These are phyloP conservation scores for Climacteris rufus DNA, from an alignment of 2,113 vertebrate genomes.

Conservation along the genomic window DNA sequence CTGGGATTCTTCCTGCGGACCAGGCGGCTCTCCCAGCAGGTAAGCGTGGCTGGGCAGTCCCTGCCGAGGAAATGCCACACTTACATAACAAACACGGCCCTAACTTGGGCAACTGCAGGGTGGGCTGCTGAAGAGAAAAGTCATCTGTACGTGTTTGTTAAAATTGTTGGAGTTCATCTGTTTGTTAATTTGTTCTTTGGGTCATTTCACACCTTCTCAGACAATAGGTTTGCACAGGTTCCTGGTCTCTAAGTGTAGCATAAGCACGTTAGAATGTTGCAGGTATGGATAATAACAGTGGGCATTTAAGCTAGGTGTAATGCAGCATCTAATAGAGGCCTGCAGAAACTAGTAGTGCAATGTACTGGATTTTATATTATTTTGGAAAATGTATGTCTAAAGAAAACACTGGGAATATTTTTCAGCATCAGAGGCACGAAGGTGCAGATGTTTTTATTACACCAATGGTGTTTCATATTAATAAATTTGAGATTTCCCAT, in stretches of 20 bases:
- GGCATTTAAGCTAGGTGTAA: neutral
- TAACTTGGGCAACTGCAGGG: neutral
- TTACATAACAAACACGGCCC: neutral
- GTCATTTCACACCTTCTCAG: neutral
- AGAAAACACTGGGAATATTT: neutral
- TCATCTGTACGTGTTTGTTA: neutral
- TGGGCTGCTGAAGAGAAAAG: neutral
- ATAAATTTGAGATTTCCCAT: neutral
- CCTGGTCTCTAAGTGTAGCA: neutral
- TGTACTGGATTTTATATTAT: neutral
- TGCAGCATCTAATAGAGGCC: neutral
- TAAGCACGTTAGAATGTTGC: neutral
- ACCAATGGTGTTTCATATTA: neutral
- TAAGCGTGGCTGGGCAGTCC: conserved; percentile 55
- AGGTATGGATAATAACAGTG: neutral
- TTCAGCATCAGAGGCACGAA: neutral
- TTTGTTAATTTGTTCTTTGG: neutral
- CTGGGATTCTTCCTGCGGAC: conserved; percentile 95
- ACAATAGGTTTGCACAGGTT: neutral
- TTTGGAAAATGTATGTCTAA: neutral
- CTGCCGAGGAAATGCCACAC: neutral
- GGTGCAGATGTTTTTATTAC: neutral
- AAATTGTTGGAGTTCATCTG: neutral
- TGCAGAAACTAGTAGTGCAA: neutral
- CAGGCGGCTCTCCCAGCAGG: conserved; percentile 90